Base-by-base conservation (phyloP, 2,888 invertebrate species). In the Onthophagus sagittarius region DNA sequence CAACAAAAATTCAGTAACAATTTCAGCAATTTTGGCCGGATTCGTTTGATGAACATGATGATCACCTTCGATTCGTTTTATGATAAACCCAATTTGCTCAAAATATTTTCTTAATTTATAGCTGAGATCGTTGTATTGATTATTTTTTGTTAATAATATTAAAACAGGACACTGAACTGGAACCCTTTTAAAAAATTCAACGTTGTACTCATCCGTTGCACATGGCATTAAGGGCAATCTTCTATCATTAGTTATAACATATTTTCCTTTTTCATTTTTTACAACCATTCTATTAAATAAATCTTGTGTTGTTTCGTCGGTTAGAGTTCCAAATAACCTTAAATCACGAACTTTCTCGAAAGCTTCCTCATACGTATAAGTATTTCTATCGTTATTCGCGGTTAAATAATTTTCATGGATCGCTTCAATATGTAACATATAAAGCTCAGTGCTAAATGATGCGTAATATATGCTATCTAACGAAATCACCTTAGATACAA, bases 1-100 rank as follows among this genome's bases (percentile, higher is more conserved):
- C 15, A 15, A 6, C 31, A 73, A 67, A 73, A 73, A 71, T 11
- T 63, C 62, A 13, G 53, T 70, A 53, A 73, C 70, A 23, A 70
- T 65, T 7, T 64, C 64, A 11, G 71, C 73, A 6, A 72, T 62
- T 11, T 64, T 63, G 13, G 70, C 67, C 9, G 74, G 74, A 72
- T 72, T 71, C 11, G 70, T 70, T 5, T 69, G 33, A 69, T 74
- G 74, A 5, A 71, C 71, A 15, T 72, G 70, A 71, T 74, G 74
- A 62, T 72, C 71, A 31, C 67, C 74, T n/a, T 74, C 63, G 15
- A 74, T 62, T 5, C 13, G 53, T 63, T 74, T 72, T 11, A 74
- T 63, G 39, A 62, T 62, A 74, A 72, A 72, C 11, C 33, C 69
- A 69, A 70, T 62, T 9, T 74, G 67, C 69, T 62, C 15, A 67